Evolutionary conservation across 1,140 invertebrate species (phyloP).

Genomic region (Agrilus planipennis): DNA sequence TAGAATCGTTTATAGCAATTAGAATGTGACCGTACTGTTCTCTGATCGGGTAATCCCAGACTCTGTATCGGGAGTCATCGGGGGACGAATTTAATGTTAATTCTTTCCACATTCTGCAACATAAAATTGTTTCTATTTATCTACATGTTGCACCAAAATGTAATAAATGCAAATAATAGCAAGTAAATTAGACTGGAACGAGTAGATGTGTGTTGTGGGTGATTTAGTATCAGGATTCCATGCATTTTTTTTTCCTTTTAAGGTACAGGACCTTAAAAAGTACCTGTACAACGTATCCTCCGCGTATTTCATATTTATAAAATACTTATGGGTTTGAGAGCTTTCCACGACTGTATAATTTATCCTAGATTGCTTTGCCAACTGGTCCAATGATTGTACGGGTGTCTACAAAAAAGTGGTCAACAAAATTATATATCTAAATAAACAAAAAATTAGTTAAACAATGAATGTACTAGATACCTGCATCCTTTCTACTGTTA

Average conservation of each 20-base stretch:
- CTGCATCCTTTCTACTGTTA: slow-evolving; percentile 94
- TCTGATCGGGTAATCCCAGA: slow-evolving; percentile 89
- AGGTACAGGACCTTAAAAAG: slow-evolving; percentile 21
- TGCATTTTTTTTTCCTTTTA: background rate
- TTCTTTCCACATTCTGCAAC: slow-evolving; percentile 73
- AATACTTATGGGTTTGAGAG: slow-evolving; percentile 72
- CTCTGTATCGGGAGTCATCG: slow-evolving; percentile 63
- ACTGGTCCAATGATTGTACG: slow-evolving; percentile 75
- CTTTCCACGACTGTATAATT: slow-evolving; percentile 82
- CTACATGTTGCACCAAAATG: too few relatives aligned
- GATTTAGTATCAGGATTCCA: background rate
- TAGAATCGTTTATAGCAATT: slow-evolving; percentile 66
- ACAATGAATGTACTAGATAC: slow-evolving; percentile 31
- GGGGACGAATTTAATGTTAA: slow-evolving; percentile 67
- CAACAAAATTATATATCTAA: background rate
- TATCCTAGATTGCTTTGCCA: slow-evolving; percentile 75
- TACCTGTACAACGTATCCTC: slow-evolving; percentile 79
- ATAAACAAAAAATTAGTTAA: background rate
- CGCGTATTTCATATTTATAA: slow-evolving; percentile 83
- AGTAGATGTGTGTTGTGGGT: background rate
- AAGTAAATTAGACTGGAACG: background rate
- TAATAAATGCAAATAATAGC: background rate
- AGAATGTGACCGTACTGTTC: slow-evolving; percentile 83
- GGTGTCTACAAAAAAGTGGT: slow-evolving; percentile 48
- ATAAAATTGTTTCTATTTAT: background rate